Conservation (phyloP, 2,113 vertebrate species). For the Phodopus roborovskii region DNA sequence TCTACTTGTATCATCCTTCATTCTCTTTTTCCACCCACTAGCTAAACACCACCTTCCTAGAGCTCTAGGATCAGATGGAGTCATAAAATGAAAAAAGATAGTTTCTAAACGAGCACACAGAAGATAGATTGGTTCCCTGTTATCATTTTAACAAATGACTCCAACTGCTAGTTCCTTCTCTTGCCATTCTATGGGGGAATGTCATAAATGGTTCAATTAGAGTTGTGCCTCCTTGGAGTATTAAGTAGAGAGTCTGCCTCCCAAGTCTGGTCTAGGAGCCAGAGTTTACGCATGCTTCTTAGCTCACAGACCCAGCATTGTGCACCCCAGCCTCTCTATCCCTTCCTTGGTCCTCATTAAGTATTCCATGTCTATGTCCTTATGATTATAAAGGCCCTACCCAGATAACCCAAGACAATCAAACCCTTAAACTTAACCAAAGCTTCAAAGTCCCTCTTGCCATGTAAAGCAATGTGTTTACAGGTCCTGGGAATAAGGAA, state of each 20-base stretch:
- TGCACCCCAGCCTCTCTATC: fast-evolving
- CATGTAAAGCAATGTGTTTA: neutral
- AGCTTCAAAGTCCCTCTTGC: neutral
- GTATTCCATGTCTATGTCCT: neutral
- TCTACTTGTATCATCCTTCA: neutral
- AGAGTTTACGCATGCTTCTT: neutral
- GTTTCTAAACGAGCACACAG: neutral
- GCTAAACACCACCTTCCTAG: neutral
- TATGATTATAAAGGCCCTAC: neutral
- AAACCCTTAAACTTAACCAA: neutral
- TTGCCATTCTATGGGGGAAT: neutral
- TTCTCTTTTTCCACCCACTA: neutral
- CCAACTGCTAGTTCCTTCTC: neutral
- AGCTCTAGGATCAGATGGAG: neutral
- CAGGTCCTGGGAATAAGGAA: neutral
- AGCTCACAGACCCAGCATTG: neutral
- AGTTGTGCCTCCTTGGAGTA: neutral
- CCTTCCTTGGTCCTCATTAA: neutral
- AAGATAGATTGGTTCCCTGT: neutral
- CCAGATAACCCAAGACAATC: slow-evolving; percentile 1
- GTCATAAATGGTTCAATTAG: neutral
- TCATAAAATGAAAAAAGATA: neutral
- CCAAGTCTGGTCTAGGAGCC: neutral
- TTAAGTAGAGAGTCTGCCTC: neutral
- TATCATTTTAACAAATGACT: neutral